Evolutionary conservation across 2,113 vertebrate species (phyloP).

Genomic region (Candoia aspera): DNA sequence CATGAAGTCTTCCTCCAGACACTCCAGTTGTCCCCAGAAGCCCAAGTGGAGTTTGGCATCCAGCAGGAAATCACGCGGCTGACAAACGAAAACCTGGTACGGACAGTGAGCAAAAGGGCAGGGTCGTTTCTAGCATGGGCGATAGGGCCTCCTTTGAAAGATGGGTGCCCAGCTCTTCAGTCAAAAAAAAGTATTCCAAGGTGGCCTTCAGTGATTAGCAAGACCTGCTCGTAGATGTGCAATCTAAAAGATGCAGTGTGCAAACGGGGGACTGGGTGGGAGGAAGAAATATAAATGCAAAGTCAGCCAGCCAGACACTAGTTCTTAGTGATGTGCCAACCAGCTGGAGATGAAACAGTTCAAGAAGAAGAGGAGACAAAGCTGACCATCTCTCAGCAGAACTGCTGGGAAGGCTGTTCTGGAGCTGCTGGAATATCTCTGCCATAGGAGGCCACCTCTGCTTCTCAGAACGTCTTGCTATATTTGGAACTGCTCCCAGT

Average conservation of each 20-base stretch:
- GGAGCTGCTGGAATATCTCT: not conserved
- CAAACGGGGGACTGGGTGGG: not conserved
- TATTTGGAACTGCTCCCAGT: no score
- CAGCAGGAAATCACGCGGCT: slow-evolving; percentile 92
- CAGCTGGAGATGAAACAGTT: not conserved
- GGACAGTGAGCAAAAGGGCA: slow-evolving; percentile 5
- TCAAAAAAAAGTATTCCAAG: not conserved
- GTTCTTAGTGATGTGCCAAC: not conserved
- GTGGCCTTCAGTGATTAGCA: not conserved
- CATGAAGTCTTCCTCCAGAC: slow-evolving; percentile 85
- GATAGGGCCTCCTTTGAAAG: not conserved
- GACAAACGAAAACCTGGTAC: slow-evolving; percentile 94
- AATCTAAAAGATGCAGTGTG: not conserved
- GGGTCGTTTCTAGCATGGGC: not conserved
- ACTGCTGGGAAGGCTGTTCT: not conserved
- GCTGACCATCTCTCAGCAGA: not conserved
- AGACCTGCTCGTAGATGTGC: not conserved
- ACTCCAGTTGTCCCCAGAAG: slow-evolving; percentile 83
- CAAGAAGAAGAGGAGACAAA: not conserved
- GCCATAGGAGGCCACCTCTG: not conserved
- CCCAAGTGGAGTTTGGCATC: slow-evolving; percentile 87
- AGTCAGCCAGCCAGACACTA: not conserved
- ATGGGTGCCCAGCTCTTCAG: no score
- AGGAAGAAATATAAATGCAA: not conserved
- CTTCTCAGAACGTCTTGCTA: not conserved